Conservation (phyloP, 2,113 vertebrate genomes). For the Nematolebias whitei region DNA sequence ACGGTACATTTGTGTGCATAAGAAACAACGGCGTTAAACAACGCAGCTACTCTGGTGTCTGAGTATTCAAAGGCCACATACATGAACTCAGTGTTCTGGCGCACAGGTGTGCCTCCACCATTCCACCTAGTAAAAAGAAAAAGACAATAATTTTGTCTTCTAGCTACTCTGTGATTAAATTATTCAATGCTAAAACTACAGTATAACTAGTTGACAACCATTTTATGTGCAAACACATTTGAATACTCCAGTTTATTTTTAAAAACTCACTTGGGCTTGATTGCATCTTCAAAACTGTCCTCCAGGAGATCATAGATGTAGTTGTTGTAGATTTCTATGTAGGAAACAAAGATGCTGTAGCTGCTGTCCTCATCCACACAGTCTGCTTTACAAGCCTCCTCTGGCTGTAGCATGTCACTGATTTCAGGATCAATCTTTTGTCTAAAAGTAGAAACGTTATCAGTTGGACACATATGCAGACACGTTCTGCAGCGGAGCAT, state of each 20-base stretch:
- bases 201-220: neutral
- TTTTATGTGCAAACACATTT: neutral
- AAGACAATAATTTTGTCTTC: constrained; percentile 64
- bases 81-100: constrained; percentile 91
- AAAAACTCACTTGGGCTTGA: constrained; percentile 91
- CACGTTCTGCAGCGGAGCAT: too few species aligned
- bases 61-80: constrained; percentile 83
- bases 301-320: constrained; percentile 97
- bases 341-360: constrained; percentile 93
- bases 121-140: constrained; percentile 93
- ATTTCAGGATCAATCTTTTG: constrained; percentile 90
- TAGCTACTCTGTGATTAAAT: constrained; percentile 29
- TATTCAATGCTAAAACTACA: neutral
- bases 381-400: constrained; percentile 83
- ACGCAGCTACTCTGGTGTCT: constrained; percentile 33
- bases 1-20: neutral
- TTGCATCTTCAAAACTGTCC: constrained; percentile 84
- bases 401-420: constrained; percentile 89
- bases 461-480: too few species aligned
- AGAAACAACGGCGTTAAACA: constrained; percentile 2
- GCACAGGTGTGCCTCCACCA: constrained; percentile 89
- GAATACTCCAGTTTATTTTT: neutral
- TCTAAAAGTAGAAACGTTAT: constrained; percentile 67
- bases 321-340: constrained; percentile 98
- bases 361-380: constrained; percentile 93